Percentiles rank a stretch among this genome's conserved stretches.
These are phyloP conservation scores for Spialia ferax DNA, from an alignment of 2,888 invertebrate genomes.

Conservation along the genomic window DNA sequence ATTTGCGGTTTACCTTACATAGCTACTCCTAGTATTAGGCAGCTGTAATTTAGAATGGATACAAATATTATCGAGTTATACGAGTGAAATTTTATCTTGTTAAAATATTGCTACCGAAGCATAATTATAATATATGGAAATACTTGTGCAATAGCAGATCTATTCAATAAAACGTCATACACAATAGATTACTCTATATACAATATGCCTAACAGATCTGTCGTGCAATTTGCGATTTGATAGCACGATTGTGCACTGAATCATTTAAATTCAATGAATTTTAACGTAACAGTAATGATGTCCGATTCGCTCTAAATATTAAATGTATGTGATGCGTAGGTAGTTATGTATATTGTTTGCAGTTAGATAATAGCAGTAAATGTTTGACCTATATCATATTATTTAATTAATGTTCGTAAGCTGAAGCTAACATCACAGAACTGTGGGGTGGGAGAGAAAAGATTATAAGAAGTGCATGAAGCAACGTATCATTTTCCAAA, in stretches of 20 bases:
- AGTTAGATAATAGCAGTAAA: conserved; percentile 32
- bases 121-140: background rate
- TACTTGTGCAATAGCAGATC: background rate
- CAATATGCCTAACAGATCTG: conserved; percentile 5
- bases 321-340: conserved; percentile 17
- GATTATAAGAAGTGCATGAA: no score
- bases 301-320: conserved; percentile 39
- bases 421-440: no score
- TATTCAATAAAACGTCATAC: background rate
- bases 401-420: no score
- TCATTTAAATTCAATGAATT: conserved; percentile 40
- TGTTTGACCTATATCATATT: background rate
- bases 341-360: background rate
- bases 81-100: no score
- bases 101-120: no score
- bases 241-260: conserved; percentile 35
- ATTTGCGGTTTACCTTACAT: no score
- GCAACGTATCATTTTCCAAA: no score
- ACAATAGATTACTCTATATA: background rate
- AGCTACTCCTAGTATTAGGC: no score
- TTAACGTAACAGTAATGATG: conserved; percentile 39
- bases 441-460: no score
- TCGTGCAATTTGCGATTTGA: conserved; percentile 24
- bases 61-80: no score
- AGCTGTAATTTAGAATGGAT: no score